A percentile compares a stretch with the other conserved stretches of the same genome.
Evolutionary conservation across 2,797 vertebrate species (phyloP).

Genomic region (Mus minutoides): DNA sequence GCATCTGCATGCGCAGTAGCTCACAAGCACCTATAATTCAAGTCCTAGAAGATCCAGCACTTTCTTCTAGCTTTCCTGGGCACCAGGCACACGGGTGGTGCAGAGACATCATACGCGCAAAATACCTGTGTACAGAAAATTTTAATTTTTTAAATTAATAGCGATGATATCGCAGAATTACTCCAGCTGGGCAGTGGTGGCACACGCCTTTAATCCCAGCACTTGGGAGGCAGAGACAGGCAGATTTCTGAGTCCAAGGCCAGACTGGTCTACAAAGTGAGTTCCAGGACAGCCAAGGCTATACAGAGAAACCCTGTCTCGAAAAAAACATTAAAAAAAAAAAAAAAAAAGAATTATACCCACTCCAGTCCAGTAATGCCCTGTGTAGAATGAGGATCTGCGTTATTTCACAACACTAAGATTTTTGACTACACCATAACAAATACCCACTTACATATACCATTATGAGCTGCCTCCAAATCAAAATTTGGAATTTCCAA

Average conservation of each 20-base stretch:
- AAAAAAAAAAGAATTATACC: not conserved
- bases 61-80: not conserved
- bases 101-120: not conserved
- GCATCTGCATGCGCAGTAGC: not conserved
- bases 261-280: too few species aligned
- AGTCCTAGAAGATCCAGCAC: not conserved
- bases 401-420: constrained; percentile 26
- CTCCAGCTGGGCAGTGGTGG: too few species aligned
- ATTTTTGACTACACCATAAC: not conserved
- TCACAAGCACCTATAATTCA: not conserved
- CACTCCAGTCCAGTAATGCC: not conserved
- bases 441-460: not conserved
- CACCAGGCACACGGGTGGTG: not conserved
- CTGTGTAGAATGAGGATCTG: not conserved
- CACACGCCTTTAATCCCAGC: too few species aligned
- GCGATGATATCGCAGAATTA: not conserved
- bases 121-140: not conserved
- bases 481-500: too few species aligned
- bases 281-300: too few species aligned
- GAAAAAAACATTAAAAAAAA: too few species aligned
- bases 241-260: too few species aligned
- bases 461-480: not conserved
- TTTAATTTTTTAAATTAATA: not conserved
- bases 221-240: too few species aligned
- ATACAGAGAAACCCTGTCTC: too few species aligned